Evolutionary conservation across 2,888 invertebrate species (phyloP).

Genomic region (Conops quadrifasciatus): DNA sequence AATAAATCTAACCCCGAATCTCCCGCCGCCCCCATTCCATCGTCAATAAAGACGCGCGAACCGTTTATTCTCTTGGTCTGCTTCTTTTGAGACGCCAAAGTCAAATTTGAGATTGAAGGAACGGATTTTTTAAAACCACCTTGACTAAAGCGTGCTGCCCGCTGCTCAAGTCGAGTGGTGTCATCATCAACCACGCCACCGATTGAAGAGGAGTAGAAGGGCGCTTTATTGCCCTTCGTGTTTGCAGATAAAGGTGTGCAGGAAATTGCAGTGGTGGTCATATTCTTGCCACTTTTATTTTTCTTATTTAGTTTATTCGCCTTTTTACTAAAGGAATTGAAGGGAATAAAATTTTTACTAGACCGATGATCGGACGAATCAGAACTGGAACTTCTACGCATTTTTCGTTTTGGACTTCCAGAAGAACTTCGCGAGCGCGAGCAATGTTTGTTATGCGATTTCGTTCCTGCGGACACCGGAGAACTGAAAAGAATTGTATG

Average conservation of each 20-base stretch:
- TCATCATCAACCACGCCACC: constrained; percentile 76
- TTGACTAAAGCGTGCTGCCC: constrained; percentile 84
- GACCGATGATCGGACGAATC: constrained; percentile 64
- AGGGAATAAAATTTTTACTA: constrained; percentile 55
- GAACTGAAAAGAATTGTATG: constrained; percentile 48
- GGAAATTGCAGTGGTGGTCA: constrained; percentile 3
- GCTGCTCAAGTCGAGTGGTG: constrained; percentile 82
- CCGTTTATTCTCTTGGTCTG: constrained; percentile 44
- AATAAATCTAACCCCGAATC: constrained; percentile 82
- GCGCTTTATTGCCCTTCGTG: constrained; percentile 64
- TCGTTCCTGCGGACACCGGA: constrained; percentile 48
- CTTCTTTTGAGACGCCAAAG: neutral
- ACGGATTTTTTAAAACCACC: constrained; percentile 52
- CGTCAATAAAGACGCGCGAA: constrained; percentile 67
- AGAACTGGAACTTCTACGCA: constrained; percentile 61
- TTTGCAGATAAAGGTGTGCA: constrained; percentile 48
- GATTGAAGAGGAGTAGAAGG: constrained; percentile 75
- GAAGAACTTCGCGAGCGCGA: constrained; percentile 59
- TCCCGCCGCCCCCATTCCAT: constrained; percentile 64
- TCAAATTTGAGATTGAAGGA: constrained; percentile 58
- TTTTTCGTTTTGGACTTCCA: constrained; percentile 68
- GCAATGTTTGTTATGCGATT: constrained; percentile 54
- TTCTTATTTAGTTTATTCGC: constrained; percentile 65
- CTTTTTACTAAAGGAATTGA: constrained; percentile 54
- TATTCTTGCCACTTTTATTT: constrained; percentile 48